phyloP scores from a whole-genome alignment of 2,888 invertebrate genomes.

The Taenaris catops region DNA sequence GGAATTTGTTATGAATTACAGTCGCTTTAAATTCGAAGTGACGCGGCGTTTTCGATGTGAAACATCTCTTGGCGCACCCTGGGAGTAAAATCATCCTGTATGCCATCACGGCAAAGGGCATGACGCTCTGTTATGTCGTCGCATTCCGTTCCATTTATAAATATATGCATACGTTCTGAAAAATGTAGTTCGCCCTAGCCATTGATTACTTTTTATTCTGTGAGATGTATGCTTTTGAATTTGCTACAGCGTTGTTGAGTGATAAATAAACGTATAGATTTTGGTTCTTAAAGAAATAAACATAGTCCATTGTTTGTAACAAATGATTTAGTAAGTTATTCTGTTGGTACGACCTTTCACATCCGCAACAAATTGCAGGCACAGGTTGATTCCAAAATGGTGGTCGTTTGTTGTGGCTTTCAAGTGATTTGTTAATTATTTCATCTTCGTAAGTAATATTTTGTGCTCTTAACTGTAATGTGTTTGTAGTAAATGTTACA shows the following conservation, averaged over 20 bases:
- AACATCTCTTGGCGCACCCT: no score
- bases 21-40: no score
- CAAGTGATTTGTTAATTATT: conserved; percentile 43
- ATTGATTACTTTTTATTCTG: conserved; percentile 28
- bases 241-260: conserved; percentile 8
- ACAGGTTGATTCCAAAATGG: conserved; percentile 75
- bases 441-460: conserved; percentile 35
- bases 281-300: conserved; percentile 4
- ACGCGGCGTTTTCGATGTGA: no score
- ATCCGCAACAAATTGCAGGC: conserved; percentile 44
- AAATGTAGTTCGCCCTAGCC: conserved; percentile 8
- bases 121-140: no score
- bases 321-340: conserved; percentile 23
- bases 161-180: no score
- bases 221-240: conserved; percentile 11
- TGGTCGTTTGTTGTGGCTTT: conserved; percentile 78
- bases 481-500: no score
- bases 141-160: no score
- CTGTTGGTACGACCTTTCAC: conserved; percentile 30
- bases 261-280: conserved; percentile 13
- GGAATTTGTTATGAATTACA: no score
- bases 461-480: no score
- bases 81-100: no score
- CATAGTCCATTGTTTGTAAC: conserved; percentile 1
- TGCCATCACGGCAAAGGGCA: no score